Conservation (phyloP, 2,113 vertebrate genomes). For the Oryzias woworae region DNA sequence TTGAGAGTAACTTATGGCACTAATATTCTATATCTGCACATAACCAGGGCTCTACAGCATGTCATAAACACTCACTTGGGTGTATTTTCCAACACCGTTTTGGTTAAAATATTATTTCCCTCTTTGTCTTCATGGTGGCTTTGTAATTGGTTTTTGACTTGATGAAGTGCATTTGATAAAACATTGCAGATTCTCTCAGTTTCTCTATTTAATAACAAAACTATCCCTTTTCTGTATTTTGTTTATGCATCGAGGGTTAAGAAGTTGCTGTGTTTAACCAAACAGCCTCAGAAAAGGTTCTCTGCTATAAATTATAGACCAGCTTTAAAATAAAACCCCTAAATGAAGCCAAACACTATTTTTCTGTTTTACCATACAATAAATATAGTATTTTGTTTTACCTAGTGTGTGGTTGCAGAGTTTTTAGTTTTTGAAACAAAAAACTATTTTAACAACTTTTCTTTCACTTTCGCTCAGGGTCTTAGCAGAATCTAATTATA, state of each 20-base stretch:
- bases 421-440: no score
- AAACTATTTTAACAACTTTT: no score
- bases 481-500: no score
- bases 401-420: no score
- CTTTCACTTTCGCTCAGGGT: no score
- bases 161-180: constrained; percentile 61
- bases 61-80: constrained; percentile 71
- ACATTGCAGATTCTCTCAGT: constrained; percentile 36
- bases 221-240: constrained; percentile 21
- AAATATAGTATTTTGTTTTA: no score
- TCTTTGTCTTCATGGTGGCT: constrained; percentile 47
- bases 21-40: constrained; percentile 78
- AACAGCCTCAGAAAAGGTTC: no score
- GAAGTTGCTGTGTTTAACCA: no score
- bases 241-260: constrained; percentile 7
- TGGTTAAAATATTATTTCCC: constrained; percentile 59
- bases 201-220: constrained; percentile 31
- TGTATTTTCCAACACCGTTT: constrained; percentile 64
- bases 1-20: constrained; percentile 81
- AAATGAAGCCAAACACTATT: no score
- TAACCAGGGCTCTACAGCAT: constrained; percentile 61
- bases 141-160: constrained; percentile 49
- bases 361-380: no score
- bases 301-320: no score
- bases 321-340: no score